Conservation (phyloP, 2,888 invertebrate genomes). For the Pasiphila rectangulata region DNA sequence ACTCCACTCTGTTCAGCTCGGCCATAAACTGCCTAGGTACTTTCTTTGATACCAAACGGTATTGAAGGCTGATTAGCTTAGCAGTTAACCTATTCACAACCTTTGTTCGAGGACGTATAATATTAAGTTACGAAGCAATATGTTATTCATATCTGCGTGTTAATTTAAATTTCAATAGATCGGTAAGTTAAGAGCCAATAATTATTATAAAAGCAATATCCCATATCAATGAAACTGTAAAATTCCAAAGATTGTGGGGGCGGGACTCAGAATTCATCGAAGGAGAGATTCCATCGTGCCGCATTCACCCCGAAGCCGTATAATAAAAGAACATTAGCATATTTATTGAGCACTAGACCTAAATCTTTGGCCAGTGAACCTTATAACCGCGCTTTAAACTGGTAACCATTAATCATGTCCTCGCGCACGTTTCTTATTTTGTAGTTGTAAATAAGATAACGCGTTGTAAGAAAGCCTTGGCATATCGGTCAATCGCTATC, state of each 20-base stretch:
- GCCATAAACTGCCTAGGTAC: slow-evolving; percentile 2
- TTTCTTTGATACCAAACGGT: slow-evolving; percentile 1
- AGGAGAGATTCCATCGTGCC: slow-evolving; percentile 37
- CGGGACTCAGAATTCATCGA: slow-evolving; percentile 43
- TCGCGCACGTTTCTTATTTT: slow-evolving; percentile 2
- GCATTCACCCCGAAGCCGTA: slow-evolving; percentile 38
- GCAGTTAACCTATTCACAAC: slow-evolving; percentile 8
- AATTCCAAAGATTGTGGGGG: slow-evolving; percentile 36
- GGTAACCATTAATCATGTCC: slow-evolving; percentile 25
- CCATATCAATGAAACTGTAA: slow-evolving; percentile 27
- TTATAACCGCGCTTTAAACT: slow-evolving; percentile 21
- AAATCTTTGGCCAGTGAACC: slow-evolving; percentile 40
- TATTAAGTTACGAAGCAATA: slow-evolving; percentile 1
- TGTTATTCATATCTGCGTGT: slow-evolving; percentile 1
- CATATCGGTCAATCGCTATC: slow-evolving; percentile 39
- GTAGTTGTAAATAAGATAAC: slow-evolving; percentile 26
- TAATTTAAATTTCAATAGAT: not conserved
- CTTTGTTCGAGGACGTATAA: slow-evolving; percentile 4
- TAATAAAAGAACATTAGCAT: slow-evolving; percentile 43
- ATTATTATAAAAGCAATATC: slow-evolving; percentile 10
- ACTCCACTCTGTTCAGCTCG: slow-evolving; percentile 2
- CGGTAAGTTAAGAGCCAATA: not conserved
- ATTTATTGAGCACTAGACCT: slow-evolving; percentile 41
- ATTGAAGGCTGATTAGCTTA: not conserved
- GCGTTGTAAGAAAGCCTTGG: slow-evolving; percentile 31